Evolutionary conservation across 1,140 invertebrate genomes (phyloP), one percentile per base, ranked within the genome.

Genomic region (Leptinotarsa undecemlineata): DNA sequence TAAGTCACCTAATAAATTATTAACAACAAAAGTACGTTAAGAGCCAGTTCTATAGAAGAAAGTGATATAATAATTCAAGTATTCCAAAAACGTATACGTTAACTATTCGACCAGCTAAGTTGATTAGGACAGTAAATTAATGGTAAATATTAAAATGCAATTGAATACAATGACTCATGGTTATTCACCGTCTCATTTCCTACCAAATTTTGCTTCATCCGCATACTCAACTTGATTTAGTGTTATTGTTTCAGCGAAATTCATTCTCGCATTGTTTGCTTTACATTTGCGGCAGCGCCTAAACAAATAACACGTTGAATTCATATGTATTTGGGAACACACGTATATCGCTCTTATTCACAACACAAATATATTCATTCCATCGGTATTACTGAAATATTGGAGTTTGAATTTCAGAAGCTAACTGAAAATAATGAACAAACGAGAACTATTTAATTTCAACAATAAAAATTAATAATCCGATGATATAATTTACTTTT

Each of bases 111-210:
- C 48, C 4, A 70, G 57, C 21, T 23, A n/a, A 57, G 68, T 70
- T 70, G 68, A 57, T 70, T n/a, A 70, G 20, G n/a, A 42, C 14
- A n/a, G 68, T 19, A 70, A 51, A 57, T 70, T 70, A 21, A 33
- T 60, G 47, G 42, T 17, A 11, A 68, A 68, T 68, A 68, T 68
- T 68, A 68, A 70, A 57, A 70, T 70, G 15, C 68, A 70, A 70
- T 70, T 60, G 48, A 51, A 48, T 20, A 33, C 47, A 57, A 14
- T 14, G 51, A 70, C 48, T 70, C 68, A 70, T 70, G 68, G 57
- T 70, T 70, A 70, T 70, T 70, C 68, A 70, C 60, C 51, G 68
- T 70, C 68, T 70, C 68, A 70, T 70, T 70, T 70, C 68, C 68
- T 70, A 70, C 11, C 68, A 60, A 70, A 70, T 70, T 70, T 70